These are phyloP conservation scores for Montipora capricornis DNA, from an alignment of 64 coral and sea anemone genomes.

Conservation along the genomic window DNA sequence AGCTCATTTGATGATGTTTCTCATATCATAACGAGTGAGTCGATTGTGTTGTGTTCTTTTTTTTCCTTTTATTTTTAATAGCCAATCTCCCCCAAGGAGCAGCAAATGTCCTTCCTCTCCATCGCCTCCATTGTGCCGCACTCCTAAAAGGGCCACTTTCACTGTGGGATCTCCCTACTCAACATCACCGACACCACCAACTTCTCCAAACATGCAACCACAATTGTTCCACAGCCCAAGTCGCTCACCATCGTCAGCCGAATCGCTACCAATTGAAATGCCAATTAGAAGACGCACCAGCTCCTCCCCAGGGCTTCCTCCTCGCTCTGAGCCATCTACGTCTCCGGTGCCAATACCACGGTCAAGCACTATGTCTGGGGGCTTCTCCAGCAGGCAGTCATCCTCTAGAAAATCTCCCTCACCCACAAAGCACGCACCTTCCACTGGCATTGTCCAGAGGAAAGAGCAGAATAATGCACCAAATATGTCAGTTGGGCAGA, in stretches of 20 bases:
- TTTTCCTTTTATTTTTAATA: neutral
- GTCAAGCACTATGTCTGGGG: neutral
- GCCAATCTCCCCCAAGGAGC: slow-evolving; percentile 74
- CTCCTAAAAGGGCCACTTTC: slow-evolving; percentile 83
- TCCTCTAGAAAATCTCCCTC: neutral
- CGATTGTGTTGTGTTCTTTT: neutral
- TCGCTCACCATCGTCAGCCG: slow-evolving; percentile 65
- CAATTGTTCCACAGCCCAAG: slow-evolving; percentile 16
- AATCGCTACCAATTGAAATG: slow-evolving; percentile 42
- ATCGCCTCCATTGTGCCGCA: slow-evolving; percentile 40
- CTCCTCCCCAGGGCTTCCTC: neutral
- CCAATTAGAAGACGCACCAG: slow-evolving; percentile 23
- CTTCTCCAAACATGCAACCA: slow-evolving; percentile 44
- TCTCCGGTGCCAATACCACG: slow-evolving; percentile 38
- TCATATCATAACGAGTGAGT: no score
- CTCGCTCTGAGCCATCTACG: neutral
- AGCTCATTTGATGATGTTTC: no score
- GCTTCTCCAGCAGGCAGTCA: neutral
- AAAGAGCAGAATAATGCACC: neutral
- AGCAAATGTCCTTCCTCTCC: slow-evolving; percentile 28
- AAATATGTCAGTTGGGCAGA: neutral
- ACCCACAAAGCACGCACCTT: neutral
- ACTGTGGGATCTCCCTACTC: slow-evolving; percentile 79
- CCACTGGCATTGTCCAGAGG: neutral
- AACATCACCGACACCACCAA: slow-evolving; percentile 63